Base-by-base conservation (phyloP, 2,888 invertebrate species). In the Notodonta ziczac region DNA sequence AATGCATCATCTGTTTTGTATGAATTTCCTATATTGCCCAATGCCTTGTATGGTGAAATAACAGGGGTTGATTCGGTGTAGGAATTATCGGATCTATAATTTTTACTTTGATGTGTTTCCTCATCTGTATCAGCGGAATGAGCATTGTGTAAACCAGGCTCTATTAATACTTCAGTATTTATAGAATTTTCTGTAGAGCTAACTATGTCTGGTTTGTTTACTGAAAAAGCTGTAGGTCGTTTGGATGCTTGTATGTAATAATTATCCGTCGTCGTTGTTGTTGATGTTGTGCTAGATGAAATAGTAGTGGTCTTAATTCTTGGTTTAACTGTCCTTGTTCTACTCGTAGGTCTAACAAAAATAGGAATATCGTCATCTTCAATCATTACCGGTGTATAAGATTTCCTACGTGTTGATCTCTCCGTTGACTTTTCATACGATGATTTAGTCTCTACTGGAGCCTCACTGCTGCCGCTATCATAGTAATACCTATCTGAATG, bases 31-130 rank as follows among this genome's bases (percentile, higher is more conserved):
- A 94, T 80, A 67, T 91, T 94, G 67, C 93, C 91, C 39, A 94
- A 77, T 44, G 94, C 92, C 75, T 91, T 93, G 66, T 93, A 95
- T 0, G 95, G 94, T 0, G 95, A 94, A 9, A 94, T 88, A 53
- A 24, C 24, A 12, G 42, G 44, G 1, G 88, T 82, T 16, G 94
- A 90, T 67, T 90, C 86, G 50, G 90, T 88, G 74, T 87, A 90
- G 58, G 60, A 65, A 58, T 81, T 73, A 56, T 80, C 69, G 10
- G 74, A 63, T 51, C 68, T 73, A 58, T 77, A 67, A 59, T 70
- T 69, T 58, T 78, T 72, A 64, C 65, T 72, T 52, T 76, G 72
- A 3, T 73, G 63, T 16, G 65, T 69, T 58, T 79, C 77, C 61
- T 77, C 73, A 46, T 60, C 72, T n/a, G 67, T 40, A 54, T 74